Evolutionary conservation across 1,140 invertebrate genomes (phyloP).

Genomic region (Latrodectus geometricus): DNA sequence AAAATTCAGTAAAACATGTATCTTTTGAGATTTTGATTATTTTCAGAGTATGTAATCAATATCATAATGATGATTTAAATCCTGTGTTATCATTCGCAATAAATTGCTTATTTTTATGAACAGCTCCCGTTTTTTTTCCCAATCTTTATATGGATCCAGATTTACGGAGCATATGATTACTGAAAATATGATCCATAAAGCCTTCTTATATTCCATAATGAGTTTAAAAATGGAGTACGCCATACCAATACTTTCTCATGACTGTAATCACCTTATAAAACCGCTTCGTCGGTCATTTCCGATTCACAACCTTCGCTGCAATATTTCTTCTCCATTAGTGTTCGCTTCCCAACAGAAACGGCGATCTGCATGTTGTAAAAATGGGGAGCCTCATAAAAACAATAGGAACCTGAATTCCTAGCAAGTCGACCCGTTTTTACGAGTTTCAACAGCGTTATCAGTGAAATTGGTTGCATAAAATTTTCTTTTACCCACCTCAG

Average conservation of each 20-base stretch:
- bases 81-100: too few species aligned
- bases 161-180: not conserved
- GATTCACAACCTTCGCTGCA: slow-evolving; percentile 9
- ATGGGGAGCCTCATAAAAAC: slow-evolving; percentile 34
- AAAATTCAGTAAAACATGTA: too few species aligned
- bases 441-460: slow-evolving; percentile 56
- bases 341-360: not conserved
- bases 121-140: too few species aligned
- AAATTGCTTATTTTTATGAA: too few species aligned
- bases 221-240: slow-evolving; percentile 15
- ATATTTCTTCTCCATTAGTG: slow-evolving; percentile 48
- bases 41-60: too few species aligned
- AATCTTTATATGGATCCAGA: too few species aligned
- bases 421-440: slow-evolving; percentile 45
- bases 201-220: slow-evolving; percentile 7
- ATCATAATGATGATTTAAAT: too few species aligned
- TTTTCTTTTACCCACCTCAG: slow-evolving; percentile 15
- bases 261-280: slow-evolving; percentile 36
- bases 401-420: slow-evolving; percentile 33
- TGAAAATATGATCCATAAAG: slow-evolving; percentile 3
- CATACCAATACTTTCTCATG: not conserved
- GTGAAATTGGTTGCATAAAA: slow-evolving; percentile 54
- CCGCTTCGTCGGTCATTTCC: slow-evolving; percentile 21
- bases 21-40: too few species aligned
- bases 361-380: slow-evolving; percentile 47